A percentile compares a stretch with the other conserved stretches of the same genome.
Conservation (phyloP, 2,113 vertebrate species). For the Ptychochromis oligacanthus region DNA sequence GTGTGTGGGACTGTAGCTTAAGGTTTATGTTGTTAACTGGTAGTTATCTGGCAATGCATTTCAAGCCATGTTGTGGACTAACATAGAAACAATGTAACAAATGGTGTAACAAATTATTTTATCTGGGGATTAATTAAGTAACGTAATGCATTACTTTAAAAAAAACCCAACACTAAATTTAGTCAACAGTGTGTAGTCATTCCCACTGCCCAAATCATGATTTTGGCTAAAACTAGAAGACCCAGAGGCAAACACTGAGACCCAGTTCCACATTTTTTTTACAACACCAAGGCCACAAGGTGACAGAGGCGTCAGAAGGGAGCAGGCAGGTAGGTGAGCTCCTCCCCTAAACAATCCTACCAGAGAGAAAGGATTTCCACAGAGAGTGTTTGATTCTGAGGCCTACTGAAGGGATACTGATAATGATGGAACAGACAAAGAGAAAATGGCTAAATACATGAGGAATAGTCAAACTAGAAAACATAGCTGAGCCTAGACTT, state of each 20-base stretch:
- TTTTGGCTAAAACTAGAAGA: rapidly evolving
- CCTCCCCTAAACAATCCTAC: neutral
- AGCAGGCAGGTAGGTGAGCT: neutral
- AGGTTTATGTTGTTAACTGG: neutral
- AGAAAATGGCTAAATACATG: neutral
- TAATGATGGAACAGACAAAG: neutral
- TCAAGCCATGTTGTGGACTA: neutral
- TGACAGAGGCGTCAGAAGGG: neutral
- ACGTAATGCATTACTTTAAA: neutral
- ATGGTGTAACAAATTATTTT: neutral
- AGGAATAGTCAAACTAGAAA: slow-evolving; percentile 5
- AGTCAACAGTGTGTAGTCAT: neutral
- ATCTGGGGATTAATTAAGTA: neutral
- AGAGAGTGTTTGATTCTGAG: neutral
- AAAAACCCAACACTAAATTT: neutral
- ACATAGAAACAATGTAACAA: neutral
- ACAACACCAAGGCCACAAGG: neutral
- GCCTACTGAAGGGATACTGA: neutral
- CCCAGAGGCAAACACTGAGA: no score
- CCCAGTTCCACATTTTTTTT: neutral
- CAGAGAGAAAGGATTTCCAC: neutral
- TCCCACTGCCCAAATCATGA: neutral
- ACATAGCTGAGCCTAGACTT: neutral
- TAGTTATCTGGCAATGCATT: neutral
- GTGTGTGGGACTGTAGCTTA: neutral